Conservation (phyloP, 2,888 invertebrate species). For the Plutella xylostella region DNA sequence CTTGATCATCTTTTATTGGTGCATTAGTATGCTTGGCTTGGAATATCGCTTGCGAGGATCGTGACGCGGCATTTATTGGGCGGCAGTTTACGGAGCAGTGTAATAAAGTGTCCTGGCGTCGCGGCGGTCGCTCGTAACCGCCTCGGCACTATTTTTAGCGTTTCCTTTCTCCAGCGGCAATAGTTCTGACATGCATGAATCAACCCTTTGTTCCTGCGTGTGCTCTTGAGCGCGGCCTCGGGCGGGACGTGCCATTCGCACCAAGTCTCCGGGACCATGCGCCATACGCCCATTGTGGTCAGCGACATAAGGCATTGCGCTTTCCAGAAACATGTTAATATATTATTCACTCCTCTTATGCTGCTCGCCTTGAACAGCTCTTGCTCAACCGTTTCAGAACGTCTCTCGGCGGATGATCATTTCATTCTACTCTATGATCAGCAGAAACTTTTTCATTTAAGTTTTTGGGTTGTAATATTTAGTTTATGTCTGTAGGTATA, state of each 20-base stretch:
- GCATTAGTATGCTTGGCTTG: no score
- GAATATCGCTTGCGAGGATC: no score
- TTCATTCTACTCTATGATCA: no score
- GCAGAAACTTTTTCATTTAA: no score
- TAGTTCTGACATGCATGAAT: not conserved
- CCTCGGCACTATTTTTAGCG: constrained; percentile 52
- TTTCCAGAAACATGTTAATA: constrained; percentile 47
- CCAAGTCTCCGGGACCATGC: not conserved
- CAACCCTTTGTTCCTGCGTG: constrained; percentile 54
- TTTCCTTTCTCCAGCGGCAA: constrained; percentile 38
- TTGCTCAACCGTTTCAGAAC: constrained; percentile 56
- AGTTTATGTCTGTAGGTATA: no score
- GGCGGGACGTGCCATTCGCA: constrained; percentile 1
- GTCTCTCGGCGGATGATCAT: no score
- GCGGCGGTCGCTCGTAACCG: constrained; percentile 30
- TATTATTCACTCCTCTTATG: constrained; percentile 51
- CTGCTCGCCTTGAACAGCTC: constrained; percentile 48
- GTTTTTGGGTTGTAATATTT: no score
- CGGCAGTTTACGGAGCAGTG: not conserved
- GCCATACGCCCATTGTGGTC: not conserved
- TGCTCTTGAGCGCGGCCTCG: not conserved
- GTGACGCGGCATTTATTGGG: no score
- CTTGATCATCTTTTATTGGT: no score
- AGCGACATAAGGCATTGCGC: constrained; percentile 30
- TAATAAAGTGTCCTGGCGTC: constrained; percentile 3